Percentiles rank a stretch among this genome's conserved stretches.
Conservation (phyloP, 1,140 invertebrate genomes). For the Episyrphus balteatus region DNA sequence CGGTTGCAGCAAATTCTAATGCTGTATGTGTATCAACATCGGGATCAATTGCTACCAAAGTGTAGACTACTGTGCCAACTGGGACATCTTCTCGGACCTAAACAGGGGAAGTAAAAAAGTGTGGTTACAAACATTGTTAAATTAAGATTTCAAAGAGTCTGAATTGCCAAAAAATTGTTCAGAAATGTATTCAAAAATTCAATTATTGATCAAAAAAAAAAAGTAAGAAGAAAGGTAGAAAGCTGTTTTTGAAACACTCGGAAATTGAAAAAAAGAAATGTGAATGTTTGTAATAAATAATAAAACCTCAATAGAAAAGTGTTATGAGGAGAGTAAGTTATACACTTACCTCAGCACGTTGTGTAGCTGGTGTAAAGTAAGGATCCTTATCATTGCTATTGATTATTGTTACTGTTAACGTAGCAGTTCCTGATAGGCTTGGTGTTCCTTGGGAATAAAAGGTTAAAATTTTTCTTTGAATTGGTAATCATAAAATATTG, state of each 20-base stretch:
- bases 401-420: conserved; percentile 61
- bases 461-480: neutral
- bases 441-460: conserved; percentile 47
- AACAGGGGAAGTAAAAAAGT: too few species aligned
- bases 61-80: conserved; percentile 60
- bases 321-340: too few species aligned
- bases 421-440: conserved; percentile 67
- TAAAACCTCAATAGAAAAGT: too few species aligned
- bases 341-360: conserved; percentile 60
- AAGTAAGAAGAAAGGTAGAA: too few species aligned
- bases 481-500: neutral
- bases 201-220: too few species aligned
- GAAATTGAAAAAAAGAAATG: too few species aligned
- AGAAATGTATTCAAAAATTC: too few species aligned
- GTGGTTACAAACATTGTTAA: neutral
- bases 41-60: conserved; percentile 65
- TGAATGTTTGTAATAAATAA: too few species aligned
- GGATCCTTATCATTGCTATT: conserved; percentile 86
- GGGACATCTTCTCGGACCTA: conserved; percentile 62
- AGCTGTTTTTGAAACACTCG: too few species aligned
- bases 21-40: conserved; percentile 60
- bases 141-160: neutral
- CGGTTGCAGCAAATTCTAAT: conserved; percentile 59
- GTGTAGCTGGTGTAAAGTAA: conserved; percentile 68
- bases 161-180: too few species aligned